Evolutionary conservation across 2,888 invertebrate species (phyloP).

Genomic region (Thymelicus sylvestris): DNA sequence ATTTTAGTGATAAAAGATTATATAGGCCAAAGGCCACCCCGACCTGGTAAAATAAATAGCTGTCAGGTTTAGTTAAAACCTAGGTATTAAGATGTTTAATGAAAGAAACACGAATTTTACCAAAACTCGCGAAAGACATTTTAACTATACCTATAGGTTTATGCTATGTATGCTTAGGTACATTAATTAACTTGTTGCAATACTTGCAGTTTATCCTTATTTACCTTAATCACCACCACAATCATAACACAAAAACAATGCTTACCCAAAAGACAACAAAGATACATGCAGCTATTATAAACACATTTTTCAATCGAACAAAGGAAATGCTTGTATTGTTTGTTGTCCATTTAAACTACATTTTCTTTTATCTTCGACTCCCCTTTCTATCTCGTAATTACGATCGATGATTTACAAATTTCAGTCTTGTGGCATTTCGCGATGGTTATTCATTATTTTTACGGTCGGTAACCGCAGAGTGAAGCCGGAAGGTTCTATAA

Average conservation of each 20-base stretch:
- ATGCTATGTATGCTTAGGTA: too few relatives aligned
- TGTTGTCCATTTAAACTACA: conserved; percentile 19
- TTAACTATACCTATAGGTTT: too few relatives aligned
- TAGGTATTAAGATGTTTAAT: too few relatives aligned
- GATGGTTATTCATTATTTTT: conserved; percentile 37
- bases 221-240: background rate
- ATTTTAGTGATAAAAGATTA: too few relatives aligned
- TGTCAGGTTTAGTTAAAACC: too few relatives aligned
- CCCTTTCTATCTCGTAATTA: conserved; percentile 36
- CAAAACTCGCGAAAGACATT: too few relatives aligned
- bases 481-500: conserved; percentile 10
- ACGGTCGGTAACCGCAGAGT: conserved; percentile 27
- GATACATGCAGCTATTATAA: conserved; percentile 22
- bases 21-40: too few relatives aligned
- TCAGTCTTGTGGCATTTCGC: conserved; percentile 33
- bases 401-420: conserved; percentile 35
- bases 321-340: conserved; percentile 31
- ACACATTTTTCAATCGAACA: conserved; percentile 34
- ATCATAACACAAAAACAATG: background rate
- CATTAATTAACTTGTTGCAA: too few relatives aligned
- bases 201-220: background rate
- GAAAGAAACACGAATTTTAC: too few relatives aligned
- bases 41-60: too few relatives aligned
- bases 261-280: conserved; percentile 4
- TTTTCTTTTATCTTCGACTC: conserved; percentile 28